A percentile compares a stretch with the other conserved stretches of the same genome.
Evolutionary conservation across 2,797 vertebrate species (phyloP).

Genomic region (Halcyon badia): DNA sequence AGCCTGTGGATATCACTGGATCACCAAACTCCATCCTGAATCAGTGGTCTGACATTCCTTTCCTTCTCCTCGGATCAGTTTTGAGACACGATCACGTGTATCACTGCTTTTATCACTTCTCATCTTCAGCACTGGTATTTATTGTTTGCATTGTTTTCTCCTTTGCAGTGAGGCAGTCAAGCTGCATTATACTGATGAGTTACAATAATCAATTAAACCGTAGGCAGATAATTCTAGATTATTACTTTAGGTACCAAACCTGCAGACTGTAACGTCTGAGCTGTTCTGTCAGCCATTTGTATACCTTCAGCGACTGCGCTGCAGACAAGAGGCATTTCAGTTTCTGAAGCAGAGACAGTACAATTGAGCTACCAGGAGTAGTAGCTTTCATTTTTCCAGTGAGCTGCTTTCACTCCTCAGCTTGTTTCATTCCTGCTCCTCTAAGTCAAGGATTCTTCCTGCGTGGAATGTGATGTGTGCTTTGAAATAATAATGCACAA

Average conservation of each 20-base stretch:
- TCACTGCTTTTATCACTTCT: background rate
- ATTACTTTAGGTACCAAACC: background rate
- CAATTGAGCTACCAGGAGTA: background rate
- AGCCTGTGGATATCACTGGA: background rate
- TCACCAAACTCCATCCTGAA: background rate
- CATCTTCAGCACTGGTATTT: background rate
- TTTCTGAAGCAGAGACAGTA: background rate
- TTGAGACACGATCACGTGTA: background rate
- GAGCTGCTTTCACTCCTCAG: background rate
- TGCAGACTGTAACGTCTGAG: background rate
- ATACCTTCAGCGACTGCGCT: background rate
- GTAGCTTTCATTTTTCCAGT: background rate
- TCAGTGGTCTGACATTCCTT: background rate
- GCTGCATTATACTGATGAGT: background rate
- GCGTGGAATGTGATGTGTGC: background rate
- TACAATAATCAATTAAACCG: background rate
- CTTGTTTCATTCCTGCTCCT: background rate
- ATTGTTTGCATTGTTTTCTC: background rate
- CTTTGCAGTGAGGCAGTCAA: background rate
- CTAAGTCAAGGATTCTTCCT: background rate
- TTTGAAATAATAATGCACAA: background rate
- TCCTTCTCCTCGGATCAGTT: background rate
- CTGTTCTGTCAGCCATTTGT: background rate
- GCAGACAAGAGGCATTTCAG: background rate
- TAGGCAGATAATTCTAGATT: background rate